Base-by-base conservation (phyloP, 1,140 invertebrate species). In the Drosophila triauraria region DNA sequence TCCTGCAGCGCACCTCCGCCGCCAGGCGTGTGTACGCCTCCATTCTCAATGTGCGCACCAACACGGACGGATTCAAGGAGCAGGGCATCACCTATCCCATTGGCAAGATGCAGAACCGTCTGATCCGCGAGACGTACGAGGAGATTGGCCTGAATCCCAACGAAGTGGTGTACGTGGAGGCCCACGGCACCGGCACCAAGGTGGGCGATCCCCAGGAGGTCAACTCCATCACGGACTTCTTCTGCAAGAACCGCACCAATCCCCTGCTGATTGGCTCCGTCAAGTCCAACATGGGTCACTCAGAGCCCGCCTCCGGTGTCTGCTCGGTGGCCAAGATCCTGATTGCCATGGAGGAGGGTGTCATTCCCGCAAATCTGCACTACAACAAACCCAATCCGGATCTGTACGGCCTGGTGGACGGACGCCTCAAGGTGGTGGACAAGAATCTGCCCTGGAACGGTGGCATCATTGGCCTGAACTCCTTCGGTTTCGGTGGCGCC, bases 251-350 rank as follows among this genome's bases (percentile, higher is more conserved):
- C 64, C 95, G 98, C 9, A 94, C 95, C 12, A 93, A 93, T 1
- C 97, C 98, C 3, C 93, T 99, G 20, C 92, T 99, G 3, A 96
- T 99, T 86, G 99, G 99, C 3, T 99, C 98, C 0, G 97, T 99
- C 0, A 99, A 99, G 92, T 98, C 97, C 2, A 99, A 99, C 93
- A 99, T 99, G 97, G 99, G 99, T 0, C 99, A 99, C 88, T 96
- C 98, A 5, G 98, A 99, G 93, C 96, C 98, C 5, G 97, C 98
- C 0, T 99, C 98, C 75, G 97, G 97, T 42, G 91, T 99, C 0
- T 98, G 97, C 91, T 97, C 97, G 0, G 94, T 99, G 51, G 97
- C 96, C 2, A 99, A 99, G 93, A 94, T 97, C n/a, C 80, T 99
- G 4, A 95, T 99, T 57, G 96, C 98, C 4, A 98, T 99, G 96